Base-by-base conservation (phyloP, 2,888 invertebrate genomes). In the Eupithecia abbreviata region DNA sequence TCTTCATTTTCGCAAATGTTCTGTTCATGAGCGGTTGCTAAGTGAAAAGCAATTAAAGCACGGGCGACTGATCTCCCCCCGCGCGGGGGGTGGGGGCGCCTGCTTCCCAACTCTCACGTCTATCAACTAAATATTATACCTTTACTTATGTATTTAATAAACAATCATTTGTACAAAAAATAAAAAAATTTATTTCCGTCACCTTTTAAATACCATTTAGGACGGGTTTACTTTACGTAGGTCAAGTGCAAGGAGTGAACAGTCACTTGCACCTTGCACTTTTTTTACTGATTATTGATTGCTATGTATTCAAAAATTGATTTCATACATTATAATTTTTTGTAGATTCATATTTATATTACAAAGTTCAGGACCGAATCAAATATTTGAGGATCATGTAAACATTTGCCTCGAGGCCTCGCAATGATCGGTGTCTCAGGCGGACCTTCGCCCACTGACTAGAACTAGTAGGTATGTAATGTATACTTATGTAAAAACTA, bases 1-100 rank as follows among this genome's bases (percentile, higher is more conserved):
- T 93, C 90, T 93, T 93, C 91, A 93, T 94, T 93, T 92, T 93
- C 92, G 88, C 92, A 89, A 91, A 86, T 89, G 88, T 90, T 89
- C 91, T 93, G 93, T 93, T 94, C 93, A 94, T 93, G 93, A 94
- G 92, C 93, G 93, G 94, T 94, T 94, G 95, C 94, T 95, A 94
- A 94, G 95, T 94, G 93, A 94, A 94, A 94, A 94, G 94, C 95
- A 95, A 94, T 95, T 95, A 95, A 94, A 94, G 92, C 94, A 95
- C 92, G 95, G 95, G 91, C 94, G 95, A 95, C 93, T 94, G 95
- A 95, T 95, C 95, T 90, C 91, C 90, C 87, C 89, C 88, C 88
- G 80, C 80, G 84, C 84, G 84, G 84, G 80, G 81, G 80, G 30
- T 30, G 30, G 82, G 82, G 77, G 87, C 88, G 82, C 86, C 82